Evolutionary conservation across 2,888 invertebrate genomes (phyloP).

Genomic region (Apoderus coryli): DNA sequence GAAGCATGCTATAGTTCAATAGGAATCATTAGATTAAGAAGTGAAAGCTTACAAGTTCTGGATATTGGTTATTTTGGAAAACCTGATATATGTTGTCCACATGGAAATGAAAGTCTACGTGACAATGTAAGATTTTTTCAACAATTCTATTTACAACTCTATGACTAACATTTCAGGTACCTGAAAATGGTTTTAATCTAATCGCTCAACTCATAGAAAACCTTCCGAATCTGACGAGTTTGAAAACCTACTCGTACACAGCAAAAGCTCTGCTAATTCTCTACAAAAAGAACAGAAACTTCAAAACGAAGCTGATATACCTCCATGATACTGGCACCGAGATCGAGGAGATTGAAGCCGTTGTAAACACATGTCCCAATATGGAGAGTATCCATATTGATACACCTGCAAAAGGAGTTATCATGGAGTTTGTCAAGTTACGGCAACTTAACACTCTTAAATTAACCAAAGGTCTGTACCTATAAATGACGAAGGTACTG

Average conservation of each 20-base stretch:
- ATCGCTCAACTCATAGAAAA: slow-evolving; percentile 46
- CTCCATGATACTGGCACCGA: slow-evolving; percentile 51
- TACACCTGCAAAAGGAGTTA: slow-evolving; percentile 33
- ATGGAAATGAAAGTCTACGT: too few species aligned
- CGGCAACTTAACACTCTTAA: slow-evolving; percentile 35
- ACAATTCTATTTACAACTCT: too few species aligned
- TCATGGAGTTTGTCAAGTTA: slow-evolving; percentile 36
- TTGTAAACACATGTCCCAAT: slow-evolving; percentile 44
- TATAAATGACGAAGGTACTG: too few species aligned
- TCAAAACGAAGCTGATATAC: slow-evolving; percentile 49
- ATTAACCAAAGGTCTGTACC: slow-evolving; percentile 37
- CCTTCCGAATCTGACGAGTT: slow-evolving; percentile 47
- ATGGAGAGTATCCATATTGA: slow-evolving; percentile 52
- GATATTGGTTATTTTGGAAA: slow-evolving; percentile 58
- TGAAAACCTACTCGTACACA: slow-evolving; percentile 53
- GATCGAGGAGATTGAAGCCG: slow-evolving; percentile 41
- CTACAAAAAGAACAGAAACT: slow-evolving; percentile 37
- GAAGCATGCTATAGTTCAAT: slow-evolving; percentile 53
- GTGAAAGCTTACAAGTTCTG: slow-evolving; percentile 37
- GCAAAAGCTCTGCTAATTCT: slow-evolving; percentile 46
- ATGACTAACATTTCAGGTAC: too few species aligned
- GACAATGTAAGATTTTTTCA: too few species aligned
- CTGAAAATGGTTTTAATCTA: slow-evolving; percentile 34
- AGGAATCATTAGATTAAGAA: slow-evolving; percentile 43
- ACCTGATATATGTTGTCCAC: slow-evolving; percentile 44